Evolutionary conservation across 2,797 vertebrate species (phyloP).

Genomic region (Pantherophis alleghaniensis): DNA sequence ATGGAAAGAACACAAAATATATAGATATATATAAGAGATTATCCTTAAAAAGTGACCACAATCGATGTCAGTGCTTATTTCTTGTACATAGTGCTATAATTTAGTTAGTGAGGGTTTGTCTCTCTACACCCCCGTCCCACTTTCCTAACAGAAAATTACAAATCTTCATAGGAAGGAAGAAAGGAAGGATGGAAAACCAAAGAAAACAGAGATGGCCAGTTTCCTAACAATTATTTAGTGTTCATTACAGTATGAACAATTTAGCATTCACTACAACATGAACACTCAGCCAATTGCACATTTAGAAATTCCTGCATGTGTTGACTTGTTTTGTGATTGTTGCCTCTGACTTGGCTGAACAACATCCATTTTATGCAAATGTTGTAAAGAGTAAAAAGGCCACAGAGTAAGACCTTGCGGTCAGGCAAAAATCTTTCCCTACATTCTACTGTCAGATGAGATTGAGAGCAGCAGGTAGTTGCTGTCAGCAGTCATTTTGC

Average conservation of each 20-base stretch:
- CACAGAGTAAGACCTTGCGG: constrained; percentile 76
- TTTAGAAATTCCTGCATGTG: constrained; percentile 68
- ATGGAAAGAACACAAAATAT: constrained; percentile 47
- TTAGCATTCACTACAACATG: constrained; percentile 78
- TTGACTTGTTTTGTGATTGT: constrained; percentile 55
- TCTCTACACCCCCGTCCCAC: background rate
- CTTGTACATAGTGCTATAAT: constrained; percentile 62
- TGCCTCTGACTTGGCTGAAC: constrained; percentile 66
- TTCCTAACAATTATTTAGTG: constrained; percentile 64
- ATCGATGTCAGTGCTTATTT: constrained; percentile 70
- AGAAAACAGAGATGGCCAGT: constrained; percentile 57
- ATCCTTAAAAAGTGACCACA: constrained; percentile 46
- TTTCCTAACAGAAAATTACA: constrained; percentile 49
- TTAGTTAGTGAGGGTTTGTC: constrained; percentile 20
- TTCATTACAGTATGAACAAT: constrained; percentile 69
- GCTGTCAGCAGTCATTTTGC: constrained; percentile 84
- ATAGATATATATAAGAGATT: constrained; percentile 26
- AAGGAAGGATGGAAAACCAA: background rate
- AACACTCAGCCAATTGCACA: constrained; percentile 77
- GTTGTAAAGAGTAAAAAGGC: constrained; percentile 71
- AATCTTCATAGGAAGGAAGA: constrained; percentile 41
- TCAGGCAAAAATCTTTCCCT: constrained; percentile 89
- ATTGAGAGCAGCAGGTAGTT: constrained; percentile 84
- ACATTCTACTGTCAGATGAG: constrained; percentile 99
- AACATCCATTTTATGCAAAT: constrained; percentile 69